Conservation (phyloP, 2,797 vertebrate species). For the Gephyroberyx darwinii region DNA sequence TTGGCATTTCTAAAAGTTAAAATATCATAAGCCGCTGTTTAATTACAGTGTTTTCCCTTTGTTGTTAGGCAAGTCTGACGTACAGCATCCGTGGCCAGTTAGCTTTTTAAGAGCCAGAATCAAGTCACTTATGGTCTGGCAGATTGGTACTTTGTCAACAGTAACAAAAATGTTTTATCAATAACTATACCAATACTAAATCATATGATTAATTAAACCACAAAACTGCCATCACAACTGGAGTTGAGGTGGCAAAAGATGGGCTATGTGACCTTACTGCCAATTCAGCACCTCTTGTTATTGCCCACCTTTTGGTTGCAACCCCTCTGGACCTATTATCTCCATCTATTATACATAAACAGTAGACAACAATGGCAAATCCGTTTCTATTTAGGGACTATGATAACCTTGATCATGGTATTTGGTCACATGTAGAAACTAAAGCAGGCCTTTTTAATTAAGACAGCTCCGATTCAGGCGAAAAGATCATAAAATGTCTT, state of each 20-base stretch:
- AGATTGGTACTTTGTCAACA: no score
- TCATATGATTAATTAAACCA: no score
- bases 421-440: constrained; percentile 26
- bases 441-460: constrained; percentile 13
- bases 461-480: constrained; percentile 25
- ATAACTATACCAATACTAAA: no score
- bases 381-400: not conserved
- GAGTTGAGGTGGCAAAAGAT: no score
- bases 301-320: not conserved
- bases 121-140: no score
- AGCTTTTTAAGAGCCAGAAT: no score
- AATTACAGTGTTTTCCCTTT: constrained; percentile 4
- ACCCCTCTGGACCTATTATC: not conserved
- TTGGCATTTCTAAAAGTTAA: not conserved
- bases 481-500: constrained; percentile 44
- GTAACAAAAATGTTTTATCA: no score
- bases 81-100: no score
- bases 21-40: not conserved
- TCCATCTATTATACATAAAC: constrained; percentile 7
- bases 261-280: no score
- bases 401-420: constrained; percentile 6
- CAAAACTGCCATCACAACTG: no score
- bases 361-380: constrained; percentile 20
- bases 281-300: not conserved
- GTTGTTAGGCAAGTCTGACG: no score